These are phyloP conservation scores for Xyrichtys novacula DNA, from an alignment of 2,797 vertebrate species.

Conservation along the genomic window DNA sequence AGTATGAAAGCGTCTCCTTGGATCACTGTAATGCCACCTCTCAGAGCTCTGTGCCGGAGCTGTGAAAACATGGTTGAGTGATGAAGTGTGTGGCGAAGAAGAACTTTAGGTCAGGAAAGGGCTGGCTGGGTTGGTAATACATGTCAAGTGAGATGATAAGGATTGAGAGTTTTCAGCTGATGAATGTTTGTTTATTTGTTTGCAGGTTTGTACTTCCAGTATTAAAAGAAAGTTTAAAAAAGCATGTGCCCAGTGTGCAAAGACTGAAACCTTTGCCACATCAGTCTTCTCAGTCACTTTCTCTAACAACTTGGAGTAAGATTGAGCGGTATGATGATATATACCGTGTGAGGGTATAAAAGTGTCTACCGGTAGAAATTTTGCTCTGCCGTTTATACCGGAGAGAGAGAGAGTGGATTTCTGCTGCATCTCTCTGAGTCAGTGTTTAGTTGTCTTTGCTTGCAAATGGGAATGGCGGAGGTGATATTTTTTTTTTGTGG, in stretches of 20 bases:
- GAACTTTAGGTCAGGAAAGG: conserved; percentile 31
- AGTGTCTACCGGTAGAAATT: too few species aligned
- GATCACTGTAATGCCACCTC: conserved; percentile 58
- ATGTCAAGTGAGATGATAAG: neutral
- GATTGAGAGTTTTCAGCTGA: neutral
- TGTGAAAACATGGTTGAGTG: conserved; percentile 57
- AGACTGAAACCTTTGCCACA: neutral
- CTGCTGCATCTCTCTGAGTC: too few species aligned
- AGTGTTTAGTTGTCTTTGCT: too few species aligned
- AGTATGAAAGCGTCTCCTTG: conserved; percentile 51
- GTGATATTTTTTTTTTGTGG: too few species aligned
- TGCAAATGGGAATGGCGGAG: too few species aligned
- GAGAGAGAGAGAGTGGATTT: too few species aligned
- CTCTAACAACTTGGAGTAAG: too few species aligned
- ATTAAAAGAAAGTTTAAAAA: neutral
- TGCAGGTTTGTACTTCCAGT: neutral
- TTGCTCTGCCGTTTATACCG: too few species aligned
- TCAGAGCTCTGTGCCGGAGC: conserved; percentile 47
- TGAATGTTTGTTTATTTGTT: neutral
- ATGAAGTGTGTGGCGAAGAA: conserved; percentile 12
- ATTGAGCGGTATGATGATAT: too few species aligned
- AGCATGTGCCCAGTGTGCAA: neutral
- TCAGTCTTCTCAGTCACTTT: too few species aligned
- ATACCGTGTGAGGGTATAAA: too few species aligned
- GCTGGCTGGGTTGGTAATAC: conserved; percentile 9